Evolutionary conservation across 2,888 invertebrate species (phyloP).

Genomic region (Druceiella hillmani): DNA sequence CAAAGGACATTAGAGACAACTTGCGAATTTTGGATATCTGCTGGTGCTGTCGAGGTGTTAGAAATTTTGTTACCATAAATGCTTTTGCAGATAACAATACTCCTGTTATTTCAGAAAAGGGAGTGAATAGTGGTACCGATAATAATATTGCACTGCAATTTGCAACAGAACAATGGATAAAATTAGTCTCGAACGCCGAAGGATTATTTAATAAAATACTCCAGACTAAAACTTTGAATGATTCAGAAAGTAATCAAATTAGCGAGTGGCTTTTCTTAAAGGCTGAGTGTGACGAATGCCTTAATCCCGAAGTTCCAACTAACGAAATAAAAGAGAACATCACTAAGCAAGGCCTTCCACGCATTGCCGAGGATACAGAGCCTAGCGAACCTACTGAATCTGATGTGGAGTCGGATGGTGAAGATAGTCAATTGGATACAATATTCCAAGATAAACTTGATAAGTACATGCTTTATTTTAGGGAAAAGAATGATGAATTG

Average conservation of each 20-base stretch:
- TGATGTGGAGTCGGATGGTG: constrained; percentile 56
- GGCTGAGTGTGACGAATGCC: constrained; percentile 82
- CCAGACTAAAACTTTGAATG: constrained; percentile 62
- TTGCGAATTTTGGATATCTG: constrained; percentile 63
- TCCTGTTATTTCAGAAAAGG: constrained; percentile 44
- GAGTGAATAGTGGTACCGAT: constrained; percentile 31
- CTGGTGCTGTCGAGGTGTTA: constrained; percentile 60
- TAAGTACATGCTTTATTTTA: constrained; percentile 65
- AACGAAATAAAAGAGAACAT: constrained; percentile 39
- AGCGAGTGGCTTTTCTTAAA: constrained; percentile 80
- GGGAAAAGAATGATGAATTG: constrained; percentile 62
- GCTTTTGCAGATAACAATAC: constrained; percentile 62
- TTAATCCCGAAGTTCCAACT: constrained; percentile 51
- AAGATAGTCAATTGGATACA: constrained; percentile 54
- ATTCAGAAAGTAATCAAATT: constrained; percentile 66
- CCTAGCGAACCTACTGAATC: constrained; percentile 57
- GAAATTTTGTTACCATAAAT: constrained; percentile 67
- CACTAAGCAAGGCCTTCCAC: constrained; percentile 43
- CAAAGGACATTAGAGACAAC: constrained; percentile 63
- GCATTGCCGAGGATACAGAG: constrained; percentile 51
- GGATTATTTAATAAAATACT: constrained; percentile 74
- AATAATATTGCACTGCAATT: constrained; percentile 68
- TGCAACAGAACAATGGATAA: constrained; percentile 77
- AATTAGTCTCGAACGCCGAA: constrained; percentile 78
- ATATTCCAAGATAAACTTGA: constrained; percentile 68